These are phyloP conservation scores for Aphaenogaster ashmeadi DNA, from an alignment of 1,140 invertebrate genomes.

Conservation along the genomic window DNA sequence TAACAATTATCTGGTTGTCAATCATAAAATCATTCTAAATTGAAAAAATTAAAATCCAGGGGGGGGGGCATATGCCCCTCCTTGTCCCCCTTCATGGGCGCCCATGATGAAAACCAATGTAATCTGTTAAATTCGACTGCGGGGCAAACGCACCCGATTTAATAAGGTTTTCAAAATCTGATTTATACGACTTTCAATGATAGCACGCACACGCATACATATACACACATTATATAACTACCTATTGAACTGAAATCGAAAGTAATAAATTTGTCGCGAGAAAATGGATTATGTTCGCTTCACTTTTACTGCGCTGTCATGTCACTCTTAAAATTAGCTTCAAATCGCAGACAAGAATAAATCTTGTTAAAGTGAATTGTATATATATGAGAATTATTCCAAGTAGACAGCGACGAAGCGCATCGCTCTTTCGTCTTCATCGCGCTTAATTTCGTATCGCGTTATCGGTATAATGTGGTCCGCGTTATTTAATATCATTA, in stretches of 20 bases:
- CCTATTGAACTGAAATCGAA: not conserved
- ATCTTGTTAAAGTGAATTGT: not conserved
- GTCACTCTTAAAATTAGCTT: not conserved
- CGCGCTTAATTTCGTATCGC: conserved; percentile 31
- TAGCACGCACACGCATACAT: not conserved
- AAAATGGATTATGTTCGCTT: not conserved
- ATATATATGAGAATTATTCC: not conserved
- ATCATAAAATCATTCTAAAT: too few relatives aligned
- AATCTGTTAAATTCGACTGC: not conserved
- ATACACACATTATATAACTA: not conserved
- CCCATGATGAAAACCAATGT: not conserved
- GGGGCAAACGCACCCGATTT: not conserved
- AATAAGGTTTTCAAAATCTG: not conserved
- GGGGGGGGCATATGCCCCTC: too few relatives aligned
- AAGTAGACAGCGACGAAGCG: not conserved
- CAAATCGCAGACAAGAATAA: not conserved
- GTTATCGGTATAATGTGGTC: conserved; percentile 32
- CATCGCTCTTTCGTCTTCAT: not conserved
- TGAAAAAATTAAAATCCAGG: too few relatives aligned
- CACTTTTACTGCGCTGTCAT: not conserved
- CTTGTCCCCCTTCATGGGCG: too few relatives aligned
- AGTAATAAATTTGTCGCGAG: not conserved
- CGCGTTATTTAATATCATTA: conserved; percentile 30
- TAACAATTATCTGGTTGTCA: too few relatives aligned
- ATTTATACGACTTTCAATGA: not conserved